Evolutionary conservation across 2,888 invertebrate species (phyloP).

Genomic region (Boloria selene): DNA sequence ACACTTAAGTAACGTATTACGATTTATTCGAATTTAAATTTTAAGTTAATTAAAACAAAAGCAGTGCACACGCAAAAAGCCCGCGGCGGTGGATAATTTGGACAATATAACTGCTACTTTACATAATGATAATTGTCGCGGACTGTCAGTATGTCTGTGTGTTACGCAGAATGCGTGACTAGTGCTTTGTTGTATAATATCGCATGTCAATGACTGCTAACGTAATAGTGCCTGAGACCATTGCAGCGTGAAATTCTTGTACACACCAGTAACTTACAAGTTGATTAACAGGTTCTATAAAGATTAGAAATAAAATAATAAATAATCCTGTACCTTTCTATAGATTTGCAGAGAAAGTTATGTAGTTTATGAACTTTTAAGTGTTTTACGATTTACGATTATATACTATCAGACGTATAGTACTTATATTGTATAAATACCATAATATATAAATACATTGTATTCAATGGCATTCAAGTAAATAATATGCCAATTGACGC

Average conservation of each 20-base stretch:
- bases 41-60: too few relatives aligned
- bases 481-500: neutral
- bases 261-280: slow-evolving; percentile 5
- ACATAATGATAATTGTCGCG: slow-evolving; percentile 14
- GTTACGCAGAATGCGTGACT: slow-evolving; percentile 25
- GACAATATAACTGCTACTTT: slow-evolving; percentile 7
- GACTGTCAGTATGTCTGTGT: slow-evolving; percentile 19
- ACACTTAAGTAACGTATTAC: too few relatives aligned
- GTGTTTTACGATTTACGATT: too few relatives aligned
- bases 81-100: neutral
- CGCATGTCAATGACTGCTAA: slow-evolving; percentile 15
- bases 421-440: too few relatives aligned
- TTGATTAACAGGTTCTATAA: neutral
- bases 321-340: neutral
- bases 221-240: slow-evolving; percentile 2
- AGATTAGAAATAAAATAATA: neutral
- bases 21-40: too few relatives aligned
- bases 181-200: slow-evolving; percentile 17
- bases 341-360: neutral
- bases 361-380: too few relatives aligned
- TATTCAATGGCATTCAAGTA: neutral
- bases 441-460: too few relatives aligned
- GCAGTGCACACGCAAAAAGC: neutral
- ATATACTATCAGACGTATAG: too few relatives aligned
- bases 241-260: slow-evolving; percentile 14